These are phyloP conservation scores for Netelia fuscicornis DNA, from an alignment of 2,888 invertebrate genomes.

Conservation along the genomic window DNA sequence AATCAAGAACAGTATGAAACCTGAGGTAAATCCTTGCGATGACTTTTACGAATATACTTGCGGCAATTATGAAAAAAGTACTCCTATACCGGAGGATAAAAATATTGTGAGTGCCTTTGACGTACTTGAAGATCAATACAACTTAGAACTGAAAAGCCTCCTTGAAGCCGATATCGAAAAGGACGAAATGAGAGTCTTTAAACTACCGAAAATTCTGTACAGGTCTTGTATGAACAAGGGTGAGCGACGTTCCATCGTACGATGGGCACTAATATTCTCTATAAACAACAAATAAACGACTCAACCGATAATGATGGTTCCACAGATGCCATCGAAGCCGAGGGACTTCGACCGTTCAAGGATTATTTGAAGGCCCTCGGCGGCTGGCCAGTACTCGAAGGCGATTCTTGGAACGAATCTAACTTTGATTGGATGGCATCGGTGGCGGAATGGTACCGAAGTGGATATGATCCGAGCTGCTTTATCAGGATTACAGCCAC, in stretches of 20 bases:
- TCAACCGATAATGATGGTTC: not conserved
- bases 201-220: slow-evolving; percentile 94
- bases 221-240: slow-evolving; percentile 95
- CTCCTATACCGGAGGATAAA: slow-evolving; percentile 89
- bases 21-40: slow-evolving; percentile 89
- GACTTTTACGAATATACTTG: slow-evolving; percentile 86
- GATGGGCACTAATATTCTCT: not conserved
- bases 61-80: slow-evolving; percentile 89
- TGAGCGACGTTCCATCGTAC: slow-evolving; percentile 85
- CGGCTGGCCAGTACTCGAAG: slow-evolving; percentile 96
- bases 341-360: slow-evolving; percentile 90
- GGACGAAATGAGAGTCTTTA: slow-evolving; percentile 90
- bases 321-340: slow-evolving; percentile 91
- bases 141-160: slow-evolving; percentile 89
- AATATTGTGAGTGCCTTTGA: slow-evolving; percentile 78
- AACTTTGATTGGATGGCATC: slow-evolving; percentile 93
- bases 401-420: slow-evolving; percentile 89
- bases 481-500: slow-evolving; percentile 95
- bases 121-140: slow-evolving; percentile 89
- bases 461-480: slow-evolving; percentile 95
- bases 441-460: slow-evolving; percentile 91
- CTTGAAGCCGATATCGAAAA: slow-evolving; percentile 87
- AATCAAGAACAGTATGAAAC: slow-evolving; percentile 89
- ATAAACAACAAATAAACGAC: not conserved
- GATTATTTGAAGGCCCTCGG: slow-evolving; percentile 91